A percentile compares a stretch with the other conserved stretches of the same genome.
phyloP scores from a whole-genome alignment of 1,140 invertebrate genomes.

The Acromyrmex heyeri region DNA sequence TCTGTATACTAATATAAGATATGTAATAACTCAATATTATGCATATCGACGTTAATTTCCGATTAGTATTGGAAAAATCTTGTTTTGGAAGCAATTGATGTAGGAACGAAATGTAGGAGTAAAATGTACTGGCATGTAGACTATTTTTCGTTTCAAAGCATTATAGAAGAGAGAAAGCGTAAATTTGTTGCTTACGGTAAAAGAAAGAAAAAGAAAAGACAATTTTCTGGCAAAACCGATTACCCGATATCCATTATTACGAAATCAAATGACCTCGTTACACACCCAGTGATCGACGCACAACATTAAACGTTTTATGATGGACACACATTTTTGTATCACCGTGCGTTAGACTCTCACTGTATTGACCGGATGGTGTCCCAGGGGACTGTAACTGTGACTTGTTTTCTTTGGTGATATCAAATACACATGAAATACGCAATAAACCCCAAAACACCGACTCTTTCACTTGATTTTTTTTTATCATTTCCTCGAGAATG shows the following conservation, averaged over 20 bases:
- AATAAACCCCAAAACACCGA: slow-evolving; percentile 74
- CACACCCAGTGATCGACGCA: slow-evolving; percentile 70
- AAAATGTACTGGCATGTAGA: slow-evolving; percentile 55
- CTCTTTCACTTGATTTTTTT: slow-evolving; percentile 73
- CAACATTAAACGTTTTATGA: slow-evolving; percentile 77
- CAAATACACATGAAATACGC: slow-evolving; percentile 81
- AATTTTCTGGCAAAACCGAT: slow-evolving; percentile 59
- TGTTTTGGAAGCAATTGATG: slow-evolving; percentile 68
- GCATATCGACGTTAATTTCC: background rate
- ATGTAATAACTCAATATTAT: background rate
- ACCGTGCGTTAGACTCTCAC: slow-evolving; percentile 76
- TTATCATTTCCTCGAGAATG: slow-evolving; percentile 43
- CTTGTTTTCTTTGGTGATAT: slow-evolving; percentile 75
- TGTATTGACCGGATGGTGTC: slow-evolving; percentile 78
- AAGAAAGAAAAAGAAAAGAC: slow-evolving; percentile 37
- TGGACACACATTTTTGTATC: slow-evolving; percentile 79
- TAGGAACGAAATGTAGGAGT: background rate
- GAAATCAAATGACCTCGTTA: slow-evolving; percentile 57
- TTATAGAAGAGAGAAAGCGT: background rate
- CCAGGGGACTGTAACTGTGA: slow-evolving; percentile 83
- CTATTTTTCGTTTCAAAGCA: slow-evolving; percentile 56
- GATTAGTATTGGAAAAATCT: slow-evolving; percentile 55
- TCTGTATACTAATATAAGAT: background rate
- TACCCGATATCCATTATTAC: slow-evolving; percentile 61
- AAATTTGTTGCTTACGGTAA: slow-evolving; percentile 10